phyloP scores from a whole-genome alignment of 2,797 vertebrate genomes.

The Sorex maritimensis region DNA sequence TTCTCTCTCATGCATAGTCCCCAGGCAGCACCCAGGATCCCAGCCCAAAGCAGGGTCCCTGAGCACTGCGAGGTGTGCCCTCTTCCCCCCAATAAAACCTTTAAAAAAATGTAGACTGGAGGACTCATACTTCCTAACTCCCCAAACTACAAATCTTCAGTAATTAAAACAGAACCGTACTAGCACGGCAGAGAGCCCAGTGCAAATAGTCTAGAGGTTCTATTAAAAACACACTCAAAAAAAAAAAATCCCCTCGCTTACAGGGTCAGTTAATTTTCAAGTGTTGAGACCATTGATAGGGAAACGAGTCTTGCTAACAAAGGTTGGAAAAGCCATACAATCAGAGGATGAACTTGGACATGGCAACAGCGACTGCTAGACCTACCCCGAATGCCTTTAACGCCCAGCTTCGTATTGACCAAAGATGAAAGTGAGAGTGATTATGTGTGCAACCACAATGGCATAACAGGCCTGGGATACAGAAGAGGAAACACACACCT shows the following conservation, averaged over 20 bases:
- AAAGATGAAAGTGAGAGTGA: constrained; percentile 21
- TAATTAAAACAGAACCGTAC: constrained; percentile 5
- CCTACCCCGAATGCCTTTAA: not conserved
- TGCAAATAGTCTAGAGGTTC: no score
- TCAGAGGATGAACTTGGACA: not conserved
- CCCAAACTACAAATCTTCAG: constrained; percentile 49
- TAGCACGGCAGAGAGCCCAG: not conserved
- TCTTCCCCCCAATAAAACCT: no score
- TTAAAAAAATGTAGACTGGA: constrained; percentile 31
- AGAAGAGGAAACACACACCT: not conserved
- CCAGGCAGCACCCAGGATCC: no score
- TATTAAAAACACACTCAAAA: no score
- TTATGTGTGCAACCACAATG: not conserved
- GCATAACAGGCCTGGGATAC: not conserved
- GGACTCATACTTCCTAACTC: not conserved
- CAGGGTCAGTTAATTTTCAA: constrained; percentile 1
- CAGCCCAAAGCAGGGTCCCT: no score
- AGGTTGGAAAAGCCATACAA: not conserved
- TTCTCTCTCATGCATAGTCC: no score
- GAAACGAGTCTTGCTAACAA: constrained; percentile 49
- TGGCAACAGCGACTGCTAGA: not conserved
- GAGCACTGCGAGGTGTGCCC: no score
- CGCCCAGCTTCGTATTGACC: not conserved
- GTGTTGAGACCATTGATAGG: not conserved
- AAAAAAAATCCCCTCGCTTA: no score